Evolutionary conservation across 2,113 vertebrate genomes (phyloP).

Genomic region (Eira barbara): DNA sequence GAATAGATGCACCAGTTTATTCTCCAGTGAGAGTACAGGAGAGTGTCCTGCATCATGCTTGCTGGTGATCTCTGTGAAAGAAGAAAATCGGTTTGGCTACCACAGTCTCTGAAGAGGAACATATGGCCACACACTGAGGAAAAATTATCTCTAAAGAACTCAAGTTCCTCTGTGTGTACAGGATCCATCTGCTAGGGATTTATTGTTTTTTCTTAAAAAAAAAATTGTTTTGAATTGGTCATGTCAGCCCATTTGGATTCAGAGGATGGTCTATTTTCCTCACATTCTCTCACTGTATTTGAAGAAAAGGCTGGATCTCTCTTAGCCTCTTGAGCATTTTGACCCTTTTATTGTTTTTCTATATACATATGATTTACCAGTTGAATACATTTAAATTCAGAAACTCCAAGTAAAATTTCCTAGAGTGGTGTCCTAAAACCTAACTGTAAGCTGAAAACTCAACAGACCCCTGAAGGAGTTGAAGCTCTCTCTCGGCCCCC

Average conservation of each 20-base stretch:
- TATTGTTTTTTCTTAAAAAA: not conserved
- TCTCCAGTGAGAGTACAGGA: not conserved
- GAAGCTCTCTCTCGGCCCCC: fast-evolving
- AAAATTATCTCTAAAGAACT: constrained; percentile 20
- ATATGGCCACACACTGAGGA: not conserved
- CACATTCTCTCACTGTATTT: not conserved
- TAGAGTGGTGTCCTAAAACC: not conserved
- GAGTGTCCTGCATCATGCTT: not conserved
- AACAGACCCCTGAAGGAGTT: not conserved
- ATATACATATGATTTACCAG: not conserved
- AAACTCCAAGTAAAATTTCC: not conserved
- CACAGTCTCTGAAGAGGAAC: not conserved
- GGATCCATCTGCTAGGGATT: constrained; percentile 15
- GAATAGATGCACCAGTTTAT: not conserved
- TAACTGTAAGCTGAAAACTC: not conserved
- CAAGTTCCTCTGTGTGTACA: not conserved
- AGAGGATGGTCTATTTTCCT: not conserved
- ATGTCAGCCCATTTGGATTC: not conserved
- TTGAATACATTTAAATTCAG: not conserved
- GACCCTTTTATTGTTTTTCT: not conserved
- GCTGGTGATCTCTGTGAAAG: not conserved
- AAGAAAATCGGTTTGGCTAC: not conserved
- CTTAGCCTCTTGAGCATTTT: not conserved
- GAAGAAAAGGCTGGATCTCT: not conserved
- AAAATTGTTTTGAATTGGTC: constrained; percentile 1